phyloP scores from a whole-genome alignment of 23 tunicate genomes.

The Styela clava region DNA sequence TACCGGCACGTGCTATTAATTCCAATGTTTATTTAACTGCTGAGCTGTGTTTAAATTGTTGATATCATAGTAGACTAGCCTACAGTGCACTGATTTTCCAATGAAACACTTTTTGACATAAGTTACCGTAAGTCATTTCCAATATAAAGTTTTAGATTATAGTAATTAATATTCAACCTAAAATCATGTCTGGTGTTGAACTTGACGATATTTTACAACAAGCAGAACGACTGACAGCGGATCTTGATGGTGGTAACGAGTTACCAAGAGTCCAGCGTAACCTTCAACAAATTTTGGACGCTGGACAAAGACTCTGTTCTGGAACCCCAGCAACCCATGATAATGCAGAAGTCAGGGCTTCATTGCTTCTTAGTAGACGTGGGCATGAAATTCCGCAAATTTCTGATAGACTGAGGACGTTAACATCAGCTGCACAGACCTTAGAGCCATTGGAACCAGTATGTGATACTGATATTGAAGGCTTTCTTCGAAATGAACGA shows the following conservation, averaged over 20 bases:
- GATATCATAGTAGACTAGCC: no score
- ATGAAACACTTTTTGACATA: no score
- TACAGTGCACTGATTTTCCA: no score
- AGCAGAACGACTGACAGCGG: slow-evolving; percentile 84
- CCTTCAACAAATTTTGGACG: slow-evolving; percentile 79
- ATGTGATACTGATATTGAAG: slow-evolving; percentile 91
- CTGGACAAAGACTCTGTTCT: slow-evolving; percentile 85
- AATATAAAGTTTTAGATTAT: no score
- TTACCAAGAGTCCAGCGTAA: slow-evolving; percentile 94
- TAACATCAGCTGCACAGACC: slow-evolving; percentile 54
- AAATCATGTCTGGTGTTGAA: slow-evolving; percentile 56
- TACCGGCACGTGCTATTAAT: no score
- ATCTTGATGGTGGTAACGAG: slow-evolving; percentile 75
- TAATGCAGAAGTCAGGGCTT: slow-evolving; percentile 88
- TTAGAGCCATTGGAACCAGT: slow-evolving; percentile 69
- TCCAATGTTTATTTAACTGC: no score
- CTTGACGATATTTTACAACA: slow-evolving; percentile 91
- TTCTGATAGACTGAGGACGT: slow-evolving; percentile 75
- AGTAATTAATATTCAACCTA: no score
- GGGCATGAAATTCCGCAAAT: slow-evolving; percentile 84
- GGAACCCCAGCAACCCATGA: slow-evolving; percentile 61
- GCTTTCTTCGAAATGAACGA: slow-evolving; percentile 83
- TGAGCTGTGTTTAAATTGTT: no score
- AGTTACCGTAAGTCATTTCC: no score
- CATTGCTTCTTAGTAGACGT: slow-evolving; percentile 75